Conservation (phyloP, 1,140 invertebrate genomes). For the Lordiphosa stackelbergi region DNA sequence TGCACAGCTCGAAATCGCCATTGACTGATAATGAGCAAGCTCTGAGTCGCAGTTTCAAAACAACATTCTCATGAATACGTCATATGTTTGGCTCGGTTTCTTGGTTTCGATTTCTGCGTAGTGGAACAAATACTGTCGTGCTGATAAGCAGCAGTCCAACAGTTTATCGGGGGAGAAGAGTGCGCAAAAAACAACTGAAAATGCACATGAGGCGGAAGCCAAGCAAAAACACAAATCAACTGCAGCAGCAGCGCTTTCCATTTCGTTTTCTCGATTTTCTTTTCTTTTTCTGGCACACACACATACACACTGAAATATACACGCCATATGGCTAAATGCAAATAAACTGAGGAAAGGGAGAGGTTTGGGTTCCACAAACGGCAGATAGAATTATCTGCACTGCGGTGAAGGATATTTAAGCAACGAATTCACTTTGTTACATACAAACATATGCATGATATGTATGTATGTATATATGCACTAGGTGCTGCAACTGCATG, state of each 20-base stretch:
- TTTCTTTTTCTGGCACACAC: slow-evolving; percentile 13
- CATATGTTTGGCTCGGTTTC: neutral
- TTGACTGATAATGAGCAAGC: slow-evolving; percentile 3
- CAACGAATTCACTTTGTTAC: slow-evolving; percentile 45
- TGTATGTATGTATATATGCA: neutral
- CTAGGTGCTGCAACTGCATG: too few relatives aligned
- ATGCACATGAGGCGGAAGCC: slow-evolving; percentile 17
- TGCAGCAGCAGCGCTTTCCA: slow-evolving; percentile 43
- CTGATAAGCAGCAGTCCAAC: neutral
- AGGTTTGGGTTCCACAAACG: slow-evolving; percentile 4
- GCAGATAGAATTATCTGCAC: slow-evolving; percentile 51
- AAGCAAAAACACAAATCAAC: slow-evolving; percentile 53
- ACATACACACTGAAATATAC: neutral
- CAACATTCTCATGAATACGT: neutral
- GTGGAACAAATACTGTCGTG: neutral
- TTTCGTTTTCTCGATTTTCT: slow-evolving; percentile 52
- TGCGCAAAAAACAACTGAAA: slow-evolving; percentile 3
- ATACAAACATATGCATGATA: neutral
- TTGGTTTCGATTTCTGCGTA: slow-evolving; percentile 2
- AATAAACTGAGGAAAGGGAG: slow-evolving; percentile 2
- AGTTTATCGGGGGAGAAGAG: slow-evolving; percentile 3
- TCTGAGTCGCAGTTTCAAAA: neutral
- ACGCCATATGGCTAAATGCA: slow-evolving; percentile 7
- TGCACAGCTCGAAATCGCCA: neutral
- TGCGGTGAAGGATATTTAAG: slow-evolving; percentile 42